Percentiles rank a stretch among this genome's conserved stretches.
phyloP scores from a whole-genome alignment of 2,888 invertebrate species.

The Epistrophe grossulariae region DNA sequence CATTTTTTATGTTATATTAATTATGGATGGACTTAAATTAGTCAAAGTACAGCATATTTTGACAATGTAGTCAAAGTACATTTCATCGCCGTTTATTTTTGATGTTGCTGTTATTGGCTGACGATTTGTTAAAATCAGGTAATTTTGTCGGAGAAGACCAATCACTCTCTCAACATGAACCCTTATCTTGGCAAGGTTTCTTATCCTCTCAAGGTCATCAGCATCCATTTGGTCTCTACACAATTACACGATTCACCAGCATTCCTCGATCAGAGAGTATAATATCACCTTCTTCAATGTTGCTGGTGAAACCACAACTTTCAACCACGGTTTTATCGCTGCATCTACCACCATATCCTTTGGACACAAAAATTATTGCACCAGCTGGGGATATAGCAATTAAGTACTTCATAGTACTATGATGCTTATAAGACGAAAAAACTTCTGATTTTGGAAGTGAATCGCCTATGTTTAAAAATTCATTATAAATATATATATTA shows the following conservation, averaged over 20 bases:
- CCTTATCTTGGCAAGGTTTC: too few relatives aligned
- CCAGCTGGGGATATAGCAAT: slow-evolving; percentile 21
- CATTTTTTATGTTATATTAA: slow-evolving; percentile 11
- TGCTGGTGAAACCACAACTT: slow-evolving; percentile 5
- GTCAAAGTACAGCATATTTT: slow-evolving; percentile 31
- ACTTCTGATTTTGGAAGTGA: slow-evolving; percentile 11
- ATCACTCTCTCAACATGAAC: too few relatives aligned
- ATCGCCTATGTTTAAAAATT: slow-evolving; percentile 7
- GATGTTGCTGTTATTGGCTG: too few relatives aligned
- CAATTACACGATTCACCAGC: not conserved
- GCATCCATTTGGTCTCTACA: not conserved
- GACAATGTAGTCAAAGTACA: slow-evolving; percentile 22
- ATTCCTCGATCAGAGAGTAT: slow-evolving; percentile 10
- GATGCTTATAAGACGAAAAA: too few relatives aligned
- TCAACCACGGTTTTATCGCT: slow-evolving; percentile 12
- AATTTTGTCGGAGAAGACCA: too few relatives aligned
- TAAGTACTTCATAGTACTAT: not conserved
- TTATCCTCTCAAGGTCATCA: too few relatives aligned
- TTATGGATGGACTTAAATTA: slow-evolving; percentile 15
- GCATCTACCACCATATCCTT: slow-evolving; percentile 20
- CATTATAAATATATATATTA: not conserved
- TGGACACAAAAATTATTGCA: slow-evolving; percentile 29
- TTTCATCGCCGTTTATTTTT: slow-evolving; percentile 11
- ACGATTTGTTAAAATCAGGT: too few relatives aligned
- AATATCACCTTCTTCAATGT: slow-evolving; percentile 20